Evolutionary conservation across 2,797 vertebrate genomes (phyloP).

Genomic region (Phoxinus dragarum): DNA sequence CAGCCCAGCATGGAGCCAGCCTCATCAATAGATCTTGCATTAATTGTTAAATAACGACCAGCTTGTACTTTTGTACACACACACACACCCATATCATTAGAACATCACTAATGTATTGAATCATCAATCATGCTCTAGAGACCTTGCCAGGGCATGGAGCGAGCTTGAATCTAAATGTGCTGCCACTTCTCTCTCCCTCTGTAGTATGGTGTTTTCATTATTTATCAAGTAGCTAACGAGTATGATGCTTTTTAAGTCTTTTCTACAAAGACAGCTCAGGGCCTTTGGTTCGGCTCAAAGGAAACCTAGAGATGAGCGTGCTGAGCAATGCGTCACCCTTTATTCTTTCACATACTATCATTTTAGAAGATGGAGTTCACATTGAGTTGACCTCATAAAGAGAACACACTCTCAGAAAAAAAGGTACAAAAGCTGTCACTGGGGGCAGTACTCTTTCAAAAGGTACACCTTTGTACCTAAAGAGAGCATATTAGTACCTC

Average conservation of each 20-base stretch:
- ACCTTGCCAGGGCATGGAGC: conserved; percentile 14
- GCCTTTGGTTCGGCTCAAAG: conserved; percentile 57
- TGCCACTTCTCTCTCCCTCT: conserved; percentile 43
- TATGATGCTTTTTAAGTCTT: conserved; percentile 54
- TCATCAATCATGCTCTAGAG: conserved; percentile 44
- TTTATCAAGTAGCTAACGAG: conserved; percentile 65
- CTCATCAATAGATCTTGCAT: conserved; percentile 41
- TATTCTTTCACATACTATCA: conserved; percentile 1
- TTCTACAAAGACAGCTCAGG: conserved; percentile 48
- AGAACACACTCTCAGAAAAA: background rate
- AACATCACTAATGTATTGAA: conserved; percentile 40
- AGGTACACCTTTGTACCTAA: background rate
- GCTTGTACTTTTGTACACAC: conserved; percentile 41
- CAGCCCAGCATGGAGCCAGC: conserved; percentile 5
- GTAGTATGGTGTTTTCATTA: conserved; percentile 67
- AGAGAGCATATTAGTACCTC: background rate
- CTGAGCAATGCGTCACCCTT: background rate
- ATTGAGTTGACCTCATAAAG: conserved; percentile 6
- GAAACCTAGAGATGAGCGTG: conserved; percentile 45
- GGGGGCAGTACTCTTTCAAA: background rate
- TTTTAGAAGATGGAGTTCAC: conserved; percentile 1
- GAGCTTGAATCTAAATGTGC: conserved; percentile 31
- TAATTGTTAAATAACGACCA: conserved; percentile 20
- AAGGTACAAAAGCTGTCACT: background rate
- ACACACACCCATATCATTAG: conserved; percentile 18